These are phyloP conservation scores for Calliphora vomitoria DNA, from an alignment of 2,888 invertebrate species.

Conservation along the genomic window DNA sequence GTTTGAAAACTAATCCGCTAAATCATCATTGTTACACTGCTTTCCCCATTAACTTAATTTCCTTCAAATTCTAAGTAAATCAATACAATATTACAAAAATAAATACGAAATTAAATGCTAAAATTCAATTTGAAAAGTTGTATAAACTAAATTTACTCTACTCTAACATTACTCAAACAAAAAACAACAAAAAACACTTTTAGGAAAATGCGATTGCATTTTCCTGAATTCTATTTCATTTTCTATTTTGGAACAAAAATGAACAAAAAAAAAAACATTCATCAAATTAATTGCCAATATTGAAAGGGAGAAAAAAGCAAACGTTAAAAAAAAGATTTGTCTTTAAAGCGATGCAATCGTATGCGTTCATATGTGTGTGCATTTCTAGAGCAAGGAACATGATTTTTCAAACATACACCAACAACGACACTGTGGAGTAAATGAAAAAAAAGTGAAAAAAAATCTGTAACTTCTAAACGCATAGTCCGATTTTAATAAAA, in stretches of 20 bases:
- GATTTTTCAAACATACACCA: background rate
- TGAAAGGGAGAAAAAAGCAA: background rate
- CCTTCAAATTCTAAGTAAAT: background rate
- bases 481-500: too few relatives aligned
- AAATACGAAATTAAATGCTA: slow-evolving; percentile 23
- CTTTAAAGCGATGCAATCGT: background rate
- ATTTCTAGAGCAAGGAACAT: background rate
- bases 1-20: background rate
- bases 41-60: background rate
- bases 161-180: slow-evolving; percentile 5
- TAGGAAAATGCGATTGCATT: background rate
- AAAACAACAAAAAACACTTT: background rate
- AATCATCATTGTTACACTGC: background rate
- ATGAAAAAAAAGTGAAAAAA: too few relatives aligned
- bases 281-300: slow-evolving; percentile 65
- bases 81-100: background rate
- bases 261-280: slow-evolving; percentile 51
- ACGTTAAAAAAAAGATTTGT: background rate
- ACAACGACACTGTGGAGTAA: background rate
- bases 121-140: background rate
- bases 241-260: background rate
- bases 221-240: background rate
- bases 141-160: background rate
- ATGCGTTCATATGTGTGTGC: background rate
- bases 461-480: too few relatives aligned